Evolutionary conservation across 2,797 vertebrate species (phyloP), one percentile per base, ranked within the genome.

Genomic region (Eleutherodactylus coqui): DNA sequence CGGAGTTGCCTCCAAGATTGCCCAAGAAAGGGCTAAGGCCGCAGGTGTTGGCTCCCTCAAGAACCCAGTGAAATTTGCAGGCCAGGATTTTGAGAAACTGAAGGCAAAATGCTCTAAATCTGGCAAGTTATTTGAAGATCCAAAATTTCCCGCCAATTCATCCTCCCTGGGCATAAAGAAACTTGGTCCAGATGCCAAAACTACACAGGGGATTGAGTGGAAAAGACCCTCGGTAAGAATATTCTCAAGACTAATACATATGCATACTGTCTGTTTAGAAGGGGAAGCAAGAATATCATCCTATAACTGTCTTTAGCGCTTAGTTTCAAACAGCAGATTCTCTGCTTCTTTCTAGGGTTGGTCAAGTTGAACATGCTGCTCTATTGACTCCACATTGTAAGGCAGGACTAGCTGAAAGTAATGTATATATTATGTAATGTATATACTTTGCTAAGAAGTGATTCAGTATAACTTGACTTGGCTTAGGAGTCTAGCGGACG

Each of bases 21-120:
- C 92, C 76, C 94, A 91, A 83, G 89, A 91, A 2, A 89, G 91
- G 1, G 93, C 91, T 0, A 90, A 78, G 0, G 38, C 89, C 0
- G 79, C 89, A 0, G 94, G 95, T 0, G 90, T 95, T 0, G 96
- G 96, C 21, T 91, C 92, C 67, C 93, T 91, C 80, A 70, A 85
- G 5, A 93, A 94, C 0, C 94, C 95, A 0, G 77, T 95, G 77
- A 96, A 94, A 69, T 96, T 95, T 81, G 75, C 96, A 83, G 93
- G 94, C 83, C 96, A 97, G 91, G 96, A 97, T 90, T 98, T 92
- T 0, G 90, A 95, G 89, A 60, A 70, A 0, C 92, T 98, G 89
- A 94, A 89, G 89, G 91, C 58, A 5, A 90, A 92, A 82, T 97
- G 96, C 72, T 89, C 96, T 90, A 91, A 92, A 51, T 89, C 90